A percentile compares a stretch with the other conserved stretches of the same genome.
Conservation (phyloP, 2,113 vertebrate genomes). For the Hemichromis elongatus region DNA sequence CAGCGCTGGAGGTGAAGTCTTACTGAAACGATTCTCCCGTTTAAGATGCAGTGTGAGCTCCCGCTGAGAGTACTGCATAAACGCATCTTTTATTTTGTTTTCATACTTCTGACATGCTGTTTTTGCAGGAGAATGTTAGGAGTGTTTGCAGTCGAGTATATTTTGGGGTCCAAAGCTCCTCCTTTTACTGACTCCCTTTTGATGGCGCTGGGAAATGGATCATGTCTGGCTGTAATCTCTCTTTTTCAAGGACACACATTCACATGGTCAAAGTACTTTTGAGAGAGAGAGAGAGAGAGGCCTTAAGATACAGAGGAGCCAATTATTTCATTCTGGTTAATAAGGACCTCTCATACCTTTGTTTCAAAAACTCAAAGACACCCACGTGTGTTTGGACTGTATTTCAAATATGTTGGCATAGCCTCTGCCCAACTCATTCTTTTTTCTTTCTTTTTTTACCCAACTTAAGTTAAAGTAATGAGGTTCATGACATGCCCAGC, state of each 20-base stretch:
- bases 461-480: conserved; percentile 41
- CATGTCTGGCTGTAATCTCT: neutral
- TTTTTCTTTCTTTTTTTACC: neutral
- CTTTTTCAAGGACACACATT: conserved; percentile 39
- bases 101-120: conserved; percentile 23
- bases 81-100: conserved; percentile 25
- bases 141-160: conserved; percentile 30
- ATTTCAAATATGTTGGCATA: neutral
- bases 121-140: conserved; percentile 23
- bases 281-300: neutral
- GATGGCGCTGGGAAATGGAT: neutral
- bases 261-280: neutral
- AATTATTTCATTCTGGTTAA: neutral
- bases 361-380: neutral
- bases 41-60: conserved; percentile 17
- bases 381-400: neutral
- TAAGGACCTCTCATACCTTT: neutral
- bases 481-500: conserved; percentile 35
- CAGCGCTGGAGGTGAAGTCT: neutral
- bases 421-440: neutral
- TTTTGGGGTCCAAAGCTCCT: conserved; percentile 17
- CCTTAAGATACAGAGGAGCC: neutral
- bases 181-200: conserved; percentile 27
- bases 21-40: conserved; percentile 7
- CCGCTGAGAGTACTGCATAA: conserved; percentile 16